These are phyloP conservation scores for Cataglyphis rosenhaueri DNA, from an alignment of 2,888 invertebrate genomes.

Conservation along the genomic window DNA sequence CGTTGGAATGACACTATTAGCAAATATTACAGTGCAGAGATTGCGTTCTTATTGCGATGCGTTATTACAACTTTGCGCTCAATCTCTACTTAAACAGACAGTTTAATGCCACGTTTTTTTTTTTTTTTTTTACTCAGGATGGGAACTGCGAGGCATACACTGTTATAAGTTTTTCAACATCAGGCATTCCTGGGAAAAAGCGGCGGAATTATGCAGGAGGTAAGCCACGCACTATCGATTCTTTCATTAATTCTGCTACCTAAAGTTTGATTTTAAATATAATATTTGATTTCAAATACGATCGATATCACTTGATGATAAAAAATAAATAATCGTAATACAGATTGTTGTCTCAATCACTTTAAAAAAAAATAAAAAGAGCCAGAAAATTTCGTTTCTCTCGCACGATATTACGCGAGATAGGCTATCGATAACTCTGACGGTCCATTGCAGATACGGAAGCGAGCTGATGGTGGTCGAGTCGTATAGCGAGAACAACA, in stretches of 20 bases:
- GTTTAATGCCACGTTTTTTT: constrained; percentile 58
- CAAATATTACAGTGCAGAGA: not conserved
- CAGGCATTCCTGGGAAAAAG: constrained; percentile 98
- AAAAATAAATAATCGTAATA: not conserved
- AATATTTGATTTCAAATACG: too few species aligned
- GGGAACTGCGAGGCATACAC: constrained; percentile 96
- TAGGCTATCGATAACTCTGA: constrained; percentile 5
- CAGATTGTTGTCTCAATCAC: constrained; percentile 8
- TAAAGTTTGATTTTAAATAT: constrained; percentile 2
- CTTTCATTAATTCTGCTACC: constrained; percentile 77
- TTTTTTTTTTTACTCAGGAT: constrained; percentile 88
- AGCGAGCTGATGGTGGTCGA: constrained; percentile 97
- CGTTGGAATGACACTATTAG: not conserved
- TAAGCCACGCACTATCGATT: constrained; percentile 80
- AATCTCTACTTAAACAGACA: constrained; percentile 17
- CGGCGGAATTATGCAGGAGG: constrained; percentile 97
- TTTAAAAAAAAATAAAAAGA: not conserved
- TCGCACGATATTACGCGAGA: not conserved
- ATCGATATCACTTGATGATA: not conserved
- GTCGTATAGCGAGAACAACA: constrained; percentile 96
- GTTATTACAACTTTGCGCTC: constrained; percentile 40
- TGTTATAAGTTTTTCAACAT: constrained; percentile 98
- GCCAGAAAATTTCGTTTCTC: not conserved
- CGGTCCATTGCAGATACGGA: constrained; percentile 91
- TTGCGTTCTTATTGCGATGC: constrained; percentile 12